Conservation (phyloP, 2,113 vertebrate genomes). For the Saguinus imperator region DNA sequence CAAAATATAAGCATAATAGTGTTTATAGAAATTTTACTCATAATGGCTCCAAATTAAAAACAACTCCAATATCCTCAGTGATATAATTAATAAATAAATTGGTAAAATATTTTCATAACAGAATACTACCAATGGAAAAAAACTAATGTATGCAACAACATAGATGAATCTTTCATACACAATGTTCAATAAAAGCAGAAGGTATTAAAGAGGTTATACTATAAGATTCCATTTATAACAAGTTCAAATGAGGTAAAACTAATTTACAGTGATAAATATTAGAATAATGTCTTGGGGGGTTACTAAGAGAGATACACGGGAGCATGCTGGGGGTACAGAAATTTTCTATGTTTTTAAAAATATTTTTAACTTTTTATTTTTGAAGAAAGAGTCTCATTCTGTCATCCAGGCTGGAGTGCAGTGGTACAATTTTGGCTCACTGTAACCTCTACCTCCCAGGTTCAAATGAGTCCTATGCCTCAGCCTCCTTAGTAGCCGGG, state of each 20-base stretch:
- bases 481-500: too few species aligned
- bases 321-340: neutral
- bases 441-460: too few species aligned
- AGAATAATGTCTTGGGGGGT: neutral
- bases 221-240: neutral
- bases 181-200: neutral
- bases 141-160: neutral
- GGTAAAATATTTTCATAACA: neutral
- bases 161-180: neutral
- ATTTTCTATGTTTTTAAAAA: neutral
- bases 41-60: neutral
- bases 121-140: neutral
- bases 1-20: neutral
- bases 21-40: neutral
- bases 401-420: too few species aligned
- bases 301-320: neutral
- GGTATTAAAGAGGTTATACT: neutral
- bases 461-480: too few species aligned
- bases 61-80: neutral
- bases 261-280: neutral
- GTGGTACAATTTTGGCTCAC: too few species aligned
- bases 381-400: too few species aligned
- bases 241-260: neutral
- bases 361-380: too few species aligned
- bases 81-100: conserved; percentile 17